Base-by-base conservation (phyloP, 2,888 invertebrate species). In the Timandra comae region DNA sequence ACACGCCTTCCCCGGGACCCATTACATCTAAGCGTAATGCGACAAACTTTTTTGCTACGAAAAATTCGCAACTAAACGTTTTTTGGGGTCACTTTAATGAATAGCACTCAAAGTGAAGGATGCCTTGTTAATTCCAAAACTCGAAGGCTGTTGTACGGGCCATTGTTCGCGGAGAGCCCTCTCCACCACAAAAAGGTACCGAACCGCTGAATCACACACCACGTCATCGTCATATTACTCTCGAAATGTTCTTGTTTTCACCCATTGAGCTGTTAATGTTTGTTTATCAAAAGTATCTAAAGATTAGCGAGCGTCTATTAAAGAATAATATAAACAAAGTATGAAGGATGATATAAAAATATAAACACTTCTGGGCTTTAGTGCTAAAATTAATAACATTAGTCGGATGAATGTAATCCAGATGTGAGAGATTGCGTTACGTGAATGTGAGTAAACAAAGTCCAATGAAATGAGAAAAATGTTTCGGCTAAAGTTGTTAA, bases 91-190 rank as follows among this genome's bases (percentile, higher is more conserved):
- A 24, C 34, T 34, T 31, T 41, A 45, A 30, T 24, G 24, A 24
- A 24, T 10, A 42, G 48, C 49, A 56, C 62, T 62, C 45, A 32
- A 43, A 39, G 33, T 46, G 32, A 37, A 57, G 59, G 33, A 45
- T 33, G 35, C 38, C 56, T 63, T 57, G 52, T 58, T 62, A 61
- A 61, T 61, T 58, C 54, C 46, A 54, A 56, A 58, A 55, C 53
- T 59, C 41, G 33, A 64, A 60, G 48, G 48, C 35, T 37, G 30
- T 41, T 33, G 40, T 43, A 34, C 35, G 29, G 32, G 27, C 41
- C 41, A 56, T 64, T 64, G 56, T 59, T 52, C 47, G 32, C 40
- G 34, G 46, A 46, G 47, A 42, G 46, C 44, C 38, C 41, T 43
- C 26, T 32, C 12, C 29, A 32, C 44, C 52, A 62, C 51, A 57